phyloP scores from a whole-genome alignment of 1,140 invertebrate species.

The Polypedilum pembai region DNA sequence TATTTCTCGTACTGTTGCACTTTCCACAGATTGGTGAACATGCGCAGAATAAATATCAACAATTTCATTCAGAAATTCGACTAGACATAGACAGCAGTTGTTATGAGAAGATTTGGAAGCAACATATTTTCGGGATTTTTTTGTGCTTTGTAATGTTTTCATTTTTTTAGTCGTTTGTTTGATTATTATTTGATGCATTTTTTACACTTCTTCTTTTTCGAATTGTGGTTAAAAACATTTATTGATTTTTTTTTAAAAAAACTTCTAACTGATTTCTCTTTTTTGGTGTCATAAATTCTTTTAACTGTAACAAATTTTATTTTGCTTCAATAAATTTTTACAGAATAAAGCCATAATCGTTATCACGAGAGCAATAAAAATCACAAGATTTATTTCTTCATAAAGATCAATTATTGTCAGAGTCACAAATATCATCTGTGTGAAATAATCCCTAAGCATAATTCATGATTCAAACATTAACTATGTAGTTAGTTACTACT shows the following conservation, averaged over 20 bases:
- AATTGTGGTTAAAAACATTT: not conserved
- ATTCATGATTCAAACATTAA: not conserved
- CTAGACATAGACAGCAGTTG: not conserved
- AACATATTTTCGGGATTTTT: not conserved
- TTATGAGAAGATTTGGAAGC: not conserved
- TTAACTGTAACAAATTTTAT: too few relatives aligned
- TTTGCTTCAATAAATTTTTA: too few relatives aligned
- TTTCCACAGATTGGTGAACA: constrained; percentile 7
- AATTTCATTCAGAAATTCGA: not conserved
- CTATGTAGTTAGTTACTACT: not conserved
- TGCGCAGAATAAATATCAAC: not conserved
- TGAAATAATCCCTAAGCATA: not conserved
- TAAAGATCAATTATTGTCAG: not conserved
- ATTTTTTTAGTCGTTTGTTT: not conserved
- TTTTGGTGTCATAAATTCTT: too few relatives aligned
- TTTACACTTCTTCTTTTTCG: not conserved
- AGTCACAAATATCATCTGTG: not conserved
- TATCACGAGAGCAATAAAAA: too few relatives aligned
- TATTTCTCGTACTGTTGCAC: constrained; percentile 1
- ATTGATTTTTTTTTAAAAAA: too few relatives aligned
- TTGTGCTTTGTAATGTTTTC: constrained; percentile 12
- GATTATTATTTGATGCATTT: not conserved
- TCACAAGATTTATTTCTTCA: constrained; percentile 3
- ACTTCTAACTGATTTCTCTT: too few relatives aligned
- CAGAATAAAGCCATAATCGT: too few relatives aligned